A percentile compares a stretch with the other conserved stretches of the same genome.
Evolutionary conservation across 2,797 vertebrate species (phyloP).

Genomic region (Atherinosoma microstoma): DNA sequence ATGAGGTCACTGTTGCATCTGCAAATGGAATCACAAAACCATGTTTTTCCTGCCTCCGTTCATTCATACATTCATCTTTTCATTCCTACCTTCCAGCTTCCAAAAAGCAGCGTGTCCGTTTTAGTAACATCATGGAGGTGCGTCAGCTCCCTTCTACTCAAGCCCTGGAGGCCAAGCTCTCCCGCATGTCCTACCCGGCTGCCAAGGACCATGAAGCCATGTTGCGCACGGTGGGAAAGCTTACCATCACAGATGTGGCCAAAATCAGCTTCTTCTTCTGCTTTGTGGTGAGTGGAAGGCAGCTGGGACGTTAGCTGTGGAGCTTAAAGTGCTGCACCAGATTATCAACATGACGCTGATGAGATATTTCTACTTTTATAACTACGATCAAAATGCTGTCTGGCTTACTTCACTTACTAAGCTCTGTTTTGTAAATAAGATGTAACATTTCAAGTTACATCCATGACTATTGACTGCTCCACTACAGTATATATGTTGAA

Average conservation of each 20-base stretch:
- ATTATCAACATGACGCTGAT: not conserved
- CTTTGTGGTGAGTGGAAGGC: conserved; percentile 89
- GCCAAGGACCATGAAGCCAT: conserved; percentile 91
- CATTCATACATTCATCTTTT: not conserved
- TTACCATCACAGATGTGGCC: conserved; percentile 93
- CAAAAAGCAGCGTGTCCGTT: conserved; percentile 94
- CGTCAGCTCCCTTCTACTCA: conserved; percentile 95
- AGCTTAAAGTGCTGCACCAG: not conserved
- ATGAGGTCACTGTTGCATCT: not conserved
- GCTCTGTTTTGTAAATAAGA: no score
- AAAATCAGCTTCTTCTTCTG: conserved; percentile 99
- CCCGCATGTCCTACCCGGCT: conserved; percentile 93
- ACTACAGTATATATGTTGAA: no score
- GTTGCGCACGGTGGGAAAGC: conserved; percentile 90
- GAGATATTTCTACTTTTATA: not conserved
- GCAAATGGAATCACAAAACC: not conserved
- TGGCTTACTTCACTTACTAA: no score
- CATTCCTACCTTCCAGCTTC: conserved; percentile 62
- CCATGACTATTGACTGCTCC: no score
- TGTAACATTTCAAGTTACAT: no score
- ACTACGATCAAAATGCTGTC: not conserved
- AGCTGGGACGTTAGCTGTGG: not conserved
- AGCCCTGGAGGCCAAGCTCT: conserved; percentile 94
- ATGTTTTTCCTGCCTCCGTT: not conserved
- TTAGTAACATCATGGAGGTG: conserved; percentile 98